Base-by-base conservation (phyloP, 2,888 invertebrate species). In the Agrochola circellaris region DNA sequence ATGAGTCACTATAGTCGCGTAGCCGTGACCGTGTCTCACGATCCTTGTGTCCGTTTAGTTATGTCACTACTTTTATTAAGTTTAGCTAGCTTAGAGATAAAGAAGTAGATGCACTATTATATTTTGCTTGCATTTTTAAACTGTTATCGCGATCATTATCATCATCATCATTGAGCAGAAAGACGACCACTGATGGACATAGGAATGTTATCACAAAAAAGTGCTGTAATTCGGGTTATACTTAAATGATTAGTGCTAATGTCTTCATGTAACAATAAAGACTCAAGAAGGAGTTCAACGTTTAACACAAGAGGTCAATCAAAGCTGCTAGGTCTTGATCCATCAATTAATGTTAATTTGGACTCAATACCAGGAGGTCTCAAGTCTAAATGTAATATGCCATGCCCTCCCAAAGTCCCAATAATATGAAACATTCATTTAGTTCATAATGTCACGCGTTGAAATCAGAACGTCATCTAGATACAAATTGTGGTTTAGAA, bases 21-120 rank as follows among this genome's bases (percentile, higher is more conserved):
- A 88, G 73, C 87, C 89, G 79, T 88, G 89, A 89, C 90, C 85
- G 81, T 87, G 88, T 73, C 75, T 86, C 89, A 89, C 90, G 86
- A 87, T 83, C 74, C 61, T 80, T 78, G 79, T 80, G 76, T 74
- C 73, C 61, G 70, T 72, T 87, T 75, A 79, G 75, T 80, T 89
- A 87, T 75, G 82, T 89, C 79, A 87, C 79, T 77, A 81, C 73
- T 82, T 85, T 85, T 81, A 81, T 75, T 81, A 42, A 66, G 51
- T 51, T 66, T 75, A 58, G 65, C 42, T 75, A 58, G 65, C 42
- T 62, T 70, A 62, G 5, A 54, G 23, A 45, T 60, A 48, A n/a
- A n/a, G n/a, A n/a, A 8, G 23, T 51, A 9, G 51, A 51, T 51
- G 51, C 9, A 51, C 17, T 48, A 48, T 48, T 48, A 48, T 23